Evolutionary conservation across 2,888 invertebrate genomes (phyloP).

Genomic region (Tachina grossa): DNA sequence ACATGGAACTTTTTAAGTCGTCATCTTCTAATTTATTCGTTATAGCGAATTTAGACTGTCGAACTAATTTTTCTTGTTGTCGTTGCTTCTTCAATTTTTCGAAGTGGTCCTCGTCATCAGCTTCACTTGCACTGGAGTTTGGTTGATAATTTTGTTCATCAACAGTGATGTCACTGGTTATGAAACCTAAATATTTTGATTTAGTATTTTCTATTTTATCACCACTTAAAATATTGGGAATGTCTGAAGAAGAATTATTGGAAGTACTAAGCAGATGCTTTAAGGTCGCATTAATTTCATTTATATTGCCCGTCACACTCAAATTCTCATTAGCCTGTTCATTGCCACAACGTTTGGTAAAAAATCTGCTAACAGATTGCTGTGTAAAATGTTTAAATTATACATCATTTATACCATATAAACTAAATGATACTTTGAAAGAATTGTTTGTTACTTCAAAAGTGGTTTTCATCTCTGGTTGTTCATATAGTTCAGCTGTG

Average conservation of each 20-base stretch:
- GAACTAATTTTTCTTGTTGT: conserved; percentile 40
- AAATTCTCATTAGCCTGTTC: not conserved
- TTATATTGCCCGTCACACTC: conserved; percentile 36
- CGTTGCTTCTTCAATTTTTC: conserved; percentile 59
- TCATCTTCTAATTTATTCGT: not conserved
- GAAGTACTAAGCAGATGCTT: conserved; percentile 19
- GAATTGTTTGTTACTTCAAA: not conserved
- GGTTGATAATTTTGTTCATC: not conserved
- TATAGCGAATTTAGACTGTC: conserved; percentile 13
- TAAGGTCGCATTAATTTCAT: conserved; percentile 26
- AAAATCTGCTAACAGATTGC: conserved; percentile 52
- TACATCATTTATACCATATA: not conserved
- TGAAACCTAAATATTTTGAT: not conserved
- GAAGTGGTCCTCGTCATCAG: conserved; percentile 49
- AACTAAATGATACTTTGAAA: not conserved
- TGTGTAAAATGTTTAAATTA: conserved; percentile 1
- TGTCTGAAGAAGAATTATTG: not conserved
- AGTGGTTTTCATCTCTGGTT: not conserved
- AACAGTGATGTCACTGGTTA: not conserved
- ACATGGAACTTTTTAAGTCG: conserved; percentile 11
- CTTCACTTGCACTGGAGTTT: not conserved
- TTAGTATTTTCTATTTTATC: not conserved
- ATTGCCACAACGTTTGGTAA: conserved; percentile 38
- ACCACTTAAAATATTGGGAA: not conserved
- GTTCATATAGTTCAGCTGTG: conserved; percentile 55